phyloP scores from a whole-genome alignment of 2,888 invertebrate genomes.

The Drosophila pseudotakahashii region DNA sequence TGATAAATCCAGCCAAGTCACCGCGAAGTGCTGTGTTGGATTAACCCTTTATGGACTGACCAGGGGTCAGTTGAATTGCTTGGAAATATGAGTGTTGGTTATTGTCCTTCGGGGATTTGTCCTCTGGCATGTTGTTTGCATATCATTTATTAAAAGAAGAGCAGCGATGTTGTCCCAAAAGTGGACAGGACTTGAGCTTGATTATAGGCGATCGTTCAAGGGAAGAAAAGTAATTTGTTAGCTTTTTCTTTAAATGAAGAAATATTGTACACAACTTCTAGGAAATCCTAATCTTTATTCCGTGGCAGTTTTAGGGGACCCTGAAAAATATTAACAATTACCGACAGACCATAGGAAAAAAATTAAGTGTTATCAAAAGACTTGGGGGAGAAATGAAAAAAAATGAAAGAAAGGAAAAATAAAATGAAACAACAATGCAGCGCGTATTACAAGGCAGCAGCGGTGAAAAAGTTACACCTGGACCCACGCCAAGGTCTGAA shows the following conservation, averaged over 20 bases:
- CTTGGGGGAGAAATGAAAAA: slow-evolving; percentile 40
- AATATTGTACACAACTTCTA: slow-evolving; percentile 3
- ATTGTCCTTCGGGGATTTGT: slow-evolving; percentile 60
- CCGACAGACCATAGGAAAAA: slow-evolving; percentile 28
- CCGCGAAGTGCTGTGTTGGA: slow-evolving; percentile 55
- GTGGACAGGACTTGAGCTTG: slow-evolving; percentile 33
- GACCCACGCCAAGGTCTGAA: slow-evolving; percentile 66
- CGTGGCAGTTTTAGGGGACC: not conserved
- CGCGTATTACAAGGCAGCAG: slow-evolving; percentile 40
- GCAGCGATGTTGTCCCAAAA: slow-evolving; percentile 3
- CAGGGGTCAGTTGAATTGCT: slow-evolving; percentile 56
- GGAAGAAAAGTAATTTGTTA: slow-evolving; percentile 18
- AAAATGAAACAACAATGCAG: slow-evolving; percentile 49
- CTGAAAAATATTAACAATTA: slow-evolving; percentile 51
- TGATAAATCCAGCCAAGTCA: slow-evolving; percentile 54
- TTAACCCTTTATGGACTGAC: slow-evolving; percentile 68
- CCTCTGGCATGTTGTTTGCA: slow-evolving; percentile 61
- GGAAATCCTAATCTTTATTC: slow-evolving; percentile 1
- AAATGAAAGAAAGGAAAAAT: slow-evolving; percentile 28
- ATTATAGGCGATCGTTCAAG: no score
- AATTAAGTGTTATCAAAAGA: slow-evolving; percentile 67
- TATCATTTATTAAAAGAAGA: slow-evolving; percentile 61
- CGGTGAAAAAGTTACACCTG: slow-evolving; percentile 69
- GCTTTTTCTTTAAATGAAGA: not conserved
- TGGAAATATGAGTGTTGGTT: slow-evolving; percentile 72